Evolutionary conservation across 1,140 invertebrate genomes (phyloP).

Genomic region (Drosophila ironensis): DNA sequence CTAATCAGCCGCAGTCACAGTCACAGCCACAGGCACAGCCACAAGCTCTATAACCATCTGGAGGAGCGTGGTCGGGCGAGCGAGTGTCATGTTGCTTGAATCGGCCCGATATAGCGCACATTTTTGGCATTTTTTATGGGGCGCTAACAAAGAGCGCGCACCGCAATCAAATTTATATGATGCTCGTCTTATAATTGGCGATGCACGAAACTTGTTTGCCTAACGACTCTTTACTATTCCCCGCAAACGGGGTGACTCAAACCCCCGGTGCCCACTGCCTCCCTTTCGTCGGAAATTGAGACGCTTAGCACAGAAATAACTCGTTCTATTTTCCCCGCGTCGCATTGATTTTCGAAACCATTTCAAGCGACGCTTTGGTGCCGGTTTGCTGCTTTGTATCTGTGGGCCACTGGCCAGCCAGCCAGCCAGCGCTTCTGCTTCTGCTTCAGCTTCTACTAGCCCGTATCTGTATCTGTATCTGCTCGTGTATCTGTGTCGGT

Average conservation of each 20-base stretch:
- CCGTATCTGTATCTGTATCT: constrained; percentile 2
- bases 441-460: background rate
- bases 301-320: constrained; percentile 77
- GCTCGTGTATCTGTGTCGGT: background rate
- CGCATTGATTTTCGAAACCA: constrained; percentile 80
- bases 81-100: constrained; percentile 1
- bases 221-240: constrained; percentile 64
- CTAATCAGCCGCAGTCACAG: constrained; percentile 40
- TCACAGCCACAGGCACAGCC: background rate
- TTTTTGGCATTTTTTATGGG: constrained; percentile 57
- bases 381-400: constrained; percentile 34
- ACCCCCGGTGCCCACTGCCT: constrained; percentile 3
- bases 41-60: background rate
- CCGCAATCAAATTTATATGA: constrained; percentile 62
- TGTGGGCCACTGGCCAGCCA: constrained; percentile 19
- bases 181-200: constrained; percentile 69
- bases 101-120: constrained; percentile 26
- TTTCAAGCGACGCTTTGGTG: constrained; percentile 67
- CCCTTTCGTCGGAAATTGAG: constrained; percentile 50
- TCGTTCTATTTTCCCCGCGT: constrained; percentile 75
- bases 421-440: constrained; percentile 38
- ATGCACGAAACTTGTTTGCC: constrained; percentile 72
- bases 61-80: constrained; percentile 16
- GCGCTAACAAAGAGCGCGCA: constrained; percentile 49
- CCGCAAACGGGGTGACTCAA: constrained; percentile 35